These are phyloP conservation scores for Frieseomelitta varia DNA, from an alignment of 1,140 invertebrate genomes.

Conservation along the genomic window DNA sequence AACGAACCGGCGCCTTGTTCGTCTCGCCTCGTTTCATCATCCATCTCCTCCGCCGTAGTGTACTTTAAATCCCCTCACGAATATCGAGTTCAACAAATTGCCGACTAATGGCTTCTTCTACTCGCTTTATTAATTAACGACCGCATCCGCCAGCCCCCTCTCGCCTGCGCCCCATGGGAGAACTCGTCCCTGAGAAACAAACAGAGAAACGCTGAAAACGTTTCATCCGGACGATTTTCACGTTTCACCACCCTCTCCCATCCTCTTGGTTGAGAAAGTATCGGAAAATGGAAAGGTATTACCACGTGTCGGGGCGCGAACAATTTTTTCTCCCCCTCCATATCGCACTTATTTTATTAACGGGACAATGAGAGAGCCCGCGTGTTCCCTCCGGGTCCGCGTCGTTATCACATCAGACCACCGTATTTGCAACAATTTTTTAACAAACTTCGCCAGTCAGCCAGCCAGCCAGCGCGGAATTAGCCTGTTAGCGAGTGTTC, in stretches of 20 bases:
- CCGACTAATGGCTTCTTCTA: slow-evolving; percentile 4
- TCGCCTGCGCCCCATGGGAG: neutral
- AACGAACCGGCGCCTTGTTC: neutral
- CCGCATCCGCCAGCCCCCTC: too few relatives aligned
- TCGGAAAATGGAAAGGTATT: slow-evolving; percentile 2
- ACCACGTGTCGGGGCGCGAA: too few relatives aligned
- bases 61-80: slow-evolving; percentile 1
- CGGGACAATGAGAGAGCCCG: neutral
- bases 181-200: neutral
- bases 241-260: too few relatives aligned
- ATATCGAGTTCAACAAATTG: neutral
- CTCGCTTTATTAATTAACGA: slow-evolving; percentile 22
- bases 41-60: neutral
- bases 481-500: neutral
- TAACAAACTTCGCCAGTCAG: neutral
- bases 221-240: neutral
- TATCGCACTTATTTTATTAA: slow-evolving; percentile 10
- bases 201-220: neutral
- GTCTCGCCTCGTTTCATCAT: neutral
- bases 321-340: too few relatives aligned
- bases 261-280: neutral
- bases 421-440: slow-evolving; percentile 2
- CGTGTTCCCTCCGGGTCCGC: neutral
- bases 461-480: neutral
- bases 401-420: neutral